Conservation (phyloP, 2,797 vertebrate genomes). For the Semotilus atromaculatus region DNA sequence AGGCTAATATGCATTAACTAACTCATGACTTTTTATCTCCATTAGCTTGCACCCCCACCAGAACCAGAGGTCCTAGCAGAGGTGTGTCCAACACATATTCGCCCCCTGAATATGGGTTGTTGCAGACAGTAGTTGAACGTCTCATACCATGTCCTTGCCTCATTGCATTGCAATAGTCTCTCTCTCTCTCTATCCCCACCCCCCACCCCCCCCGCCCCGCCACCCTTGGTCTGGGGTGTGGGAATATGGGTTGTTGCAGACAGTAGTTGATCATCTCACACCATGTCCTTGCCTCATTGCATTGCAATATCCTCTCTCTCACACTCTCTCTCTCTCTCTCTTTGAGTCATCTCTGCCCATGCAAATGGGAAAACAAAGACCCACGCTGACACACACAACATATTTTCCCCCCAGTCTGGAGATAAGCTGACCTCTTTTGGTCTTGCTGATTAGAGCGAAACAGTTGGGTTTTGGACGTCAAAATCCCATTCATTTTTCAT, state of each 20-base stretch:
- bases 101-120: conserved; percentile 64
- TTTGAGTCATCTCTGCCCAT: conserved; percentile 42
- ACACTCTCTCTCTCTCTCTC: conserved; percentile 2
- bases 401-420: not conserved
- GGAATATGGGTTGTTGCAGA: conserved; percentile 67
- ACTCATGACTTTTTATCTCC: conserved; percentile 83
- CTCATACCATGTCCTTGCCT: conserved; percentile 44
- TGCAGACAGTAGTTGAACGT: conserved; percentile 59
- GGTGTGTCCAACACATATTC: conserved; percentile 84
- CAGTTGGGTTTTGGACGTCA: not conserved
- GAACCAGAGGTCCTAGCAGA: conserved; percentile 89
- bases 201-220: not conserved
- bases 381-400: conserved; percentile 1
- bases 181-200: conserved; percentile 38
- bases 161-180: conserved; percentile 35
- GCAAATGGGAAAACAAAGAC: conserved; percentile 41
- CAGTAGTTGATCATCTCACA: conserved; percentile 52
- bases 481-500: conserved; percentile 20
- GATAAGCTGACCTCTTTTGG: conserved; percentile 37
- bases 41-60: conserved; percentile 88
- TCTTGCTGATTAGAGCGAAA: conserved; percentile 15
- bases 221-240: not conserved
- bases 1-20: conserved; percentile 66
- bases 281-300: conserved; percentile 41
- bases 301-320: conserved; percentile 19